Evolutionary conservation across 2,113 vertebrate species (phyloP).

Genomic region (Guaruba guarouba): DNA sequence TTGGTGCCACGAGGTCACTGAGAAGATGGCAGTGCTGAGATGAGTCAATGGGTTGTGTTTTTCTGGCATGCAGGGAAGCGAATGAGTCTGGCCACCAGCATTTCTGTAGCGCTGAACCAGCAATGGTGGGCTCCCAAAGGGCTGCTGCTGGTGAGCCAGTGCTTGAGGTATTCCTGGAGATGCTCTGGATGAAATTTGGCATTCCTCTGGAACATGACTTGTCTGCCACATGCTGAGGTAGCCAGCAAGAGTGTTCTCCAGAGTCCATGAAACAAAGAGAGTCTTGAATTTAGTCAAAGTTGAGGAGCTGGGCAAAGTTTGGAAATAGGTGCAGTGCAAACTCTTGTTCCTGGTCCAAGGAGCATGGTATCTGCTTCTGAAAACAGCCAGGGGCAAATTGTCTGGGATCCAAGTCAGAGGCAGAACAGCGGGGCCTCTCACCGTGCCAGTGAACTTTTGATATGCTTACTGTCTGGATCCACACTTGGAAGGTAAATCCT

Average conservation of each 20-base stretch:
- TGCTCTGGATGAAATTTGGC: neutral
- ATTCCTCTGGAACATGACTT: neutral
- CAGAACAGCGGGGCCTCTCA: slow-evolving; percentile 14
- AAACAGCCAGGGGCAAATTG: slow-evolving; percentile 14
- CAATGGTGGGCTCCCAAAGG: neutral
- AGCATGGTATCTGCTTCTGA: slow-evolving; percentile 5
- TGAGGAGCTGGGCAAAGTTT: neutral
- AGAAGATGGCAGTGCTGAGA: neutral
- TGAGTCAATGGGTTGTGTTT: neutral
- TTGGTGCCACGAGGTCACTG: neutral
- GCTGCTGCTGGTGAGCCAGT: neutral
- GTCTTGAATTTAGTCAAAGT: neutral
- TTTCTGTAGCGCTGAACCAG: neutral
- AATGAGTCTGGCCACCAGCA: fast-evolving
- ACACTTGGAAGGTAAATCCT: slow-evolving; percentile 22
- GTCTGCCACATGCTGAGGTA: neutral
- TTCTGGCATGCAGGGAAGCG: neutral
- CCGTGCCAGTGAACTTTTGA: slow-evolving; percentile 24
- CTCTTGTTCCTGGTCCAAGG: neutral
- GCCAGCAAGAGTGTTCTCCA: neutral
- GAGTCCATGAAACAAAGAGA: neutral
- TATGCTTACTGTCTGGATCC: neutral
- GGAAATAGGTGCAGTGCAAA: neutral
- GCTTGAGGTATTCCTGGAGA: neutral
- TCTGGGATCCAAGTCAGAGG: neutral